A percentile compares a stretch with the other conserved stretches of the same genome.
These are phyloP conservation scores for Callipepla squamata DNA, from an alignment of 2,113 vertebrate genomes.

Conservation along the genomic window DNA sequence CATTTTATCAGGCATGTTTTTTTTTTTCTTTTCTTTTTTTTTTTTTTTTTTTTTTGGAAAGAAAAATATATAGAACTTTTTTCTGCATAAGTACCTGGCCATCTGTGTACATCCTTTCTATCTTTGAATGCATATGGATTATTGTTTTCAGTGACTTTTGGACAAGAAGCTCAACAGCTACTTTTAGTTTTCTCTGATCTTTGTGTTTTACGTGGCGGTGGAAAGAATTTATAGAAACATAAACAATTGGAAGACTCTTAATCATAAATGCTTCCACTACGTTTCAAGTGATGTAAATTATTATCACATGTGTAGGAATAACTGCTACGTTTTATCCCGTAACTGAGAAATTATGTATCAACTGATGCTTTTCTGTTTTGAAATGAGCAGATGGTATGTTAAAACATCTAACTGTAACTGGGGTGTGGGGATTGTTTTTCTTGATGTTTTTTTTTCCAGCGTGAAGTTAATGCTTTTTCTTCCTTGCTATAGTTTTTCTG, in stretches of 20 bases:
- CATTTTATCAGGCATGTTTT: not conserved
- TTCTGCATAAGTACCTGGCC: accelerated
- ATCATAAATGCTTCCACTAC: not conserved
- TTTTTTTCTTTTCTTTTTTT: not conserved
- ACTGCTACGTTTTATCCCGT: not conserved
- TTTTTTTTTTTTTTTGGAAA: not conserved
- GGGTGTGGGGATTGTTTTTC: not conserved
- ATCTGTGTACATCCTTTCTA: not conserved
- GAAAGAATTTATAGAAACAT: not conserved
- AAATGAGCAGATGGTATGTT: constrained; percentile 27
- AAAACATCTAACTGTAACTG: not conserved
- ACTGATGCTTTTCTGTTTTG: constrained; percentile 15
- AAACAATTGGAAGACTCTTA: not conserved
- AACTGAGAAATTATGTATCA: constrained; percentile 41
- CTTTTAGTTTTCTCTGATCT: not conserved
- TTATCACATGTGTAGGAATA: not conserved
- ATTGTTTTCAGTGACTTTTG: not conserved
- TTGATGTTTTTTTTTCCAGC: not conserved
- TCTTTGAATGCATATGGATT: not conserved
- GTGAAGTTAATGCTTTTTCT: not conserved
- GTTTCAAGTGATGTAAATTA: not conserved
- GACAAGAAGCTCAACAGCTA: not conserved
- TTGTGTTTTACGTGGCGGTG: not conserved
- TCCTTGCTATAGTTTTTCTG: not conserved
- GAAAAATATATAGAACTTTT: not conserved